Conservation (phyloP, 2,113 vertebrate genomes). For the Nibea coibor region DNA sequence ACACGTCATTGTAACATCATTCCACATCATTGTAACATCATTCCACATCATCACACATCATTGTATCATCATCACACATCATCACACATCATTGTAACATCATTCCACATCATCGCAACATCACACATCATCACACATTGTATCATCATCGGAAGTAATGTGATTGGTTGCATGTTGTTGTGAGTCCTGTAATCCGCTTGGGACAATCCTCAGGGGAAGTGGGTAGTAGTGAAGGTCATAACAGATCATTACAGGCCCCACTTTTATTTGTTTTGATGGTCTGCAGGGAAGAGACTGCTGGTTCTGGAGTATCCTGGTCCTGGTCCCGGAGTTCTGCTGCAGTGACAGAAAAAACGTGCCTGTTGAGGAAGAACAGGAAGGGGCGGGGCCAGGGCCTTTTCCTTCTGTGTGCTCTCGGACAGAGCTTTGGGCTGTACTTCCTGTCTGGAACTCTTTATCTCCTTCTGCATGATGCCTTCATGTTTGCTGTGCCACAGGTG, state of each 20-base stretch:
- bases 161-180: too few species aligned
- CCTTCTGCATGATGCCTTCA: constrained; percentile 85
- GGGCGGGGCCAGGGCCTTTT: constrained; percentile 47
- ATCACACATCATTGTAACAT: too few species aligned
- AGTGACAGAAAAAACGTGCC: constrained; percentile 74
- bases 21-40: too few species aligned
- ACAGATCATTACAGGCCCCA: too few species aligned
- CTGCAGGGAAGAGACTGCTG: constrained; percentile 56
- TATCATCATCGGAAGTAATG: too few species aligned
- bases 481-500: constrained; percentile 88
- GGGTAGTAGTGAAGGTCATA: neutral
- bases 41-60: too few species aligned
- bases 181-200: neutral
- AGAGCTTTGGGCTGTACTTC: constrained; percentile 83
- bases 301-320: neutral
- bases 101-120: too few species aligned
- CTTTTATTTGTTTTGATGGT: neutral
- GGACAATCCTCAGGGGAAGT: neutral
- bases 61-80: too few species aligned
- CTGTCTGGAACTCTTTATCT: constrained; percentile 84
- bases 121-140: too few species aligned
- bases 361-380: constrained; percentile 74
- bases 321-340: neutral
- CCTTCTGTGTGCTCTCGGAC: constrained; percentile 81
- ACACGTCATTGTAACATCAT: too few species aligned